Base-by-base conservation (phyloP, 2,888 invertebrate genomes). In the Euspilapteryx auroguttella region DNA sequence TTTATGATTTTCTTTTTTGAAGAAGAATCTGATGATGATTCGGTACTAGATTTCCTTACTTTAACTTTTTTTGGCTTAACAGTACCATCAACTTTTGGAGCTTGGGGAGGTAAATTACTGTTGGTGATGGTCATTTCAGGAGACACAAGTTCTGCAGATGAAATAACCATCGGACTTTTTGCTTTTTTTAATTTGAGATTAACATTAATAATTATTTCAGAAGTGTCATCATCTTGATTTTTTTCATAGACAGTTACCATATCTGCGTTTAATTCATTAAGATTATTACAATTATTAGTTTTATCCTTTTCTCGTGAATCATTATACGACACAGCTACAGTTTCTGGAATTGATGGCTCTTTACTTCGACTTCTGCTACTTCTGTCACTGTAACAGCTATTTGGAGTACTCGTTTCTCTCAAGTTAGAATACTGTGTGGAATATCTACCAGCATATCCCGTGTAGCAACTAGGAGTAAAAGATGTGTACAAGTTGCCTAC, bases 401-500 rank as follows among this genome's bases (percentile, higher is more conserved):
- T 12, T 11, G 56, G 48, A 35, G 50, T 49, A 24, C 34, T 40
- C 39, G 47, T 56, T 34, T 66, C 68, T 34, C 64, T 47, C 30
- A 61, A 42, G 40, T 53, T 59, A n/a, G 65, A 53, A 42, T 68
- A 68, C 38, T 71, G 65, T 14, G 69, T 68, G 11, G 73, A 71
- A 45, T 66, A 69, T 49, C 75, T 52, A 29, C 78, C 75, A 8
- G 76, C 73, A 33, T 73, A 73, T 10, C 73, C 64, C 9, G 64
- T 69, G 32, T 75, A 75, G 36, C 42, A 66, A 37, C 42, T 63
- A 36, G 47, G 42, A 35, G 41, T 61, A 29, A 73, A 66, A 45
- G 82, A 85, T 24, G 82, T 79, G 2, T 82, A 78, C 85, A 85
- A 86, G 31, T 83, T 80, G 4, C 81, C 66, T 4, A 79, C 57